Conservation (phyloP, 2,888 invertebrate species). For the Cheilosia pagana region DNA sequence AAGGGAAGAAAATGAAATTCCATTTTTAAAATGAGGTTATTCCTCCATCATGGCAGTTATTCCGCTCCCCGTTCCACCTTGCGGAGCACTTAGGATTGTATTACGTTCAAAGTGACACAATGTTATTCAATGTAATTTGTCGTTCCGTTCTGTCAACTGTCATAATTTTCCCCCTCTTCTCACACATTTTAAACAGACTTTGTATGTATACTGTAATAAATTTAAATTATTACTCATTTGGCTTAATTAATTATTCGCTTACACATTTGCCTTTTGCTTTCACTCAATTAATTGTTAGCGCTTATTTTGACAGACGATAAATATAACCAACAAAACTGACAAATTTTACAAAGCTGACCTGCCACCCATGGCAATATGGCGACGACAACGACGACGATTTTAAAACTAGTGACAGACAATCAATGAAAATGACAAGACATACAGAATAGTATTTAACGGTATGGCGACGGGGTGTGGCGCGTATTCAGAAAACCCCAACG, state of each 20-base stretch:
- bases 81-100: slow-evolving; percentile 39
- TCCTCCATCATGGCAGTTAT: slow-evolving; percentile 20
- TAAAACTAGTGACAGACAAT: slow-evolving; percentile 57
- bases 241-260: slow-evolving; percentile 45
- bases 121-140: slow-evolving; percentile 59
- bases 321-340: slow-evolving; percentile 41
- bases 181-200: neutral
- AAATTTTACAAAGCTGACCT: slow-evolving; percentile 37
- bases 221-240: slow-evolving; percentile 51
- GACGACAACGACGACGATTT: slow-evolving; percentile 18
- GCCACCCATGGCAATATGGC: neutral
- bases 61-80: neutral
- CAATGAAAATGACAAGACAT: slow-evolving; percentile 61
- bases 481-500: slow-evolving; percentile 28
- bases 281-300: slow-evolving; percentile 53
- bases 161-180: slow-evolving; percentile 11
- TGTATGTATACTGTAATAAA: slow-evolving; percentile 47
- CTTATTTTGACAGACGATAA: slow-evolving; percentile 47
- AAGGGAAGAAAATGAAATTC: slow-evolving; percentile 57
- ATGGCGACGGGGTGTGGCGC: neutral
- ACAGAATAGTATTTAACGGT: slow-evolving; percentile 45
- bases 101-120: slow-evolving; percentile 58
- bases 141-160: slow-evolving; percentile 54
- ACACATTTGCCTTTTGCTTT: neutral
- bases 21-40: slow-evolving; percentile 62